phyloP scores from a whole-genome alignment of 2,888 invertebrate genomes.

The Megamerina dolium region DNA sequence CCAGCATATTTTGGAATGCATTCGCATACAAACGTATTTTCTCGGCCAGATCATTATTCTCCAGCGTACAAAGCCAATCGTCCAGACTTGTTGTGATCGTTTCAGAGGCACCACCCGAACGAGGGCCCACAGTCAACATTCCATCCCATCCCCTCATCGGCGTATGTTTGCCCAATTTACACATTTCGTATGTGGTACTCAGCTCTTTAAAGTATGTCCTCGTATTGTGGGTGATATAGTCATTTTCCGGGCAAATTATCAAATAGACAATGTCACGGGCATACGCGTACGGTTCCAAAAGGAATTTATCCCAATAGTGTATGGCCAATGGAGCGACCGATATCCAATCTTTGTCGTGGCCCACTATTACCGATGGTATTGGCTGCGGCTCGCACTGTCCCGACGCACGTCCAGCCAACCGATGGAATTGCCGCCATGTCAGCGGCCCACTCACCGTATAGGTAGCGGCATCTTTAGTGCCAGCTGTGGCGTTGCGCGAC shows the following conservation, averaged over 20 bases:
- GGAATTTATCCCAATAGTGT: conserved; percentile 93
- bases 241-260: conserved; percentile 89
- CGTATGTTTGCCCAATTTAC: conserved; percentile 87
- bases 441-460: conserved; percentile 91
- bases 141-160: conserved; percentile 85
- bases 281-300: conserved; percentile 95
- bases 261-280: conserved; percentile 91
- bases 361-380: conserved; percentile 88
- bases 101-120: conserved; percentile 12
- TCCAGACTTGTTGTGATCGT: conserved; percentile 58
- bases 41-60: conserved; percentile 72
- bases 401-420: conserved; percentile 87
- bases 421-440: conserved; percentile 97
- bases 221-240: conserved; percentile 71
- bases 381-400: conserved; percentile 97
- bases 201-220: conserved; percentile 88
- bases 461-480: conserved; percentile 91
- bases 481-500: conserved; percentile 60
- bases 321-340: conserved; percentile 91
- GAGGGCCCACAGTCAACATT: conserved; percentile 72
- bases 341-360: conserved; percentile 92
- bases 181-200: conserved; percentile 89
- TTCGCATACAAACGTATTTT: conserved; percentile 84
- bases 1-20: conserved; percentile 68
- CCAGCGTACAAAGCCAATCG: conserved; percentile 84